These are phyloP conservation scores for Lagodon rhomboides DNA, from an alignment of 2,797 vertebrate genomes.

Conservation along the genomic window DNA sequence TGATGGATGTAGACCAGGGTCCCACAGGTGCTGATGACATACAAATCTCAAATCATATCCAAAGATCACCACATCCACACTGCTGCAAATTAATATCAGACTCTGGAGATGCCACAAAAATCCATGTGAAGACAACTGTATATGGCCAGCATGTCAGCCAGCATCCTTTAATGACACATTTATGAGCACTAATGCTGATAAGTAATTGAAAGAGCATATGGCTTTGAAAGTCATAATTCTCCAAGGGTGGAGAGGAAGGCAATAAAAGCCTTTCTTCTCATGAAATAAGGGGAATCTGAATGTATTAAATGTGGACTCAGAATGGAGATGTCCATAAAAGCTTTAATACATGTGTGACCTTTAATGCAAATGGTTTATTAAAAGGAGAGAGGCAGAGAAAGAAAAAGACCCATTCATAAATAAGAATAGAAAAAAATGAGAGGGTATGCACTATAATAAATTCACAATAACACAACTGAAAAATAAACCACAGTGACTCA, in stretches of 20 bases:
- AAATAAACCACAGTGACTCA: background rate
- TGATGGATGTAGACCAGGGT: slow-evolving; percentile 40
- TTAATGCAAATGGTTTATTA: slow-evolving; percentile 17
- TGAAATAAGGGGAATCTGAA: slow-evolving; percentile 36
- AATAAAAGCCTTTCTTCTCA: slow-evolving; percentile 50
- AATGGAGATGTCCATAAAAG: slow-evolving; percentile 1
- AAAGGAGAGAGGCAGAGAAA: slow-evolving; percentile 1
- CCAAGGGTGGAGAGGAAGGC: background rate
- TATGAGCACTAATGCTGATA: slow-evolving; percentile 61
- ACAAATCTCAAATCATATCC: slow-evolving; percentile 33
- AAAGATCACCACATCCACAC: slow-evolving; percentile 44
- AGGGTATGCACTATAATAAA: background rate
- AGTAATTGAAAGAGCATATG: slow-evolving; percentile 55
- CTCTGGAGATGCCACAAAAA: slow-evolving; percentile 26
- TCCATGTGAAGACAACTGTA: slow-evolving; percentile 17
- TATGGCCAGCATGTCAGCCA: slow-evolving; percentile 14
- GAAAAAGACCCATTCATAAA: background rate
- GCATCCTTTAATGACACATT: slow-evolving; percentile 60
- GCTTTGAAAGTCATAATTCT: slow-evolving; percentile 48
- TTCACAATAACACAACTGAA: background rate
- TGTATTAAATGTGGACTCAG: slow-evolving; percentile 33
- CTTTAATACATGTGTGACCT: slow-evolving; percentile 22
- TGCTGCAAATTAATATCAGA: slow-evolving; percentile 16
- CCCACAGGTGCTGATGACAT: slow-evolving; percentile 49
- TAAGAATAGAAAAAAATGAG: background rate